Percentiles rank a stretch among this genome's conserved stretches.
Evolutionary conservation across 2,113 vertebrate genomes (phyloP).

Genomic region (Cynocephalus volans): DNA sequence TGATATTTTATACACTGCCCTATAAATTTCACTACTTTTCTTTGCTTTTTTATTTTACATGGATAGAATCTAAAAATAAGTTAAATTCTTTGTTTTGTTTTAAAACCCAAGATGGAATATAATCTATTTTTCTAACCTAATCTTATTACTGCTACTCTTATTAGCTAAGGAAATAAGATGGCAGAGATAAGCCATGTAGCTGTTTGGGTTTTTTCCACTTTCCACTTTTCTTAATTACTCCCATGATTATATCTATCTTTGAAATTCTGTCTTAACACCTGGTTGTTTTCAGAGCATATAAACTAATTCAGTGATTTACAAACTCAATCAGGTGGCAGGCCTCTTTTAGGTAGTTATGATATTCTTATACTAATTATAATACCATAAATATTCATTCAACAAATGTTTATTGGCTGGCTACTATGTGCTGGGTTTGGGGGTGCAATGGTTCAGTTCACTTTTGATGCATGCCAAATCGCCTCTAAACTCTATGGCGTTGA

Average conservation of each 20-base stretch:
- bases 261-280: conserved; percentile 61
- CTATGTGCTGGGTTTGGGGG: not conserved
- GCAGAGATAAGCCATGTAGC: not conserved
- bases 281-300: conserved; percentile 47
- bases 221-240: conserved; percentile 49
- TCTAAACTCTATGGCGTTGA: not conserved
- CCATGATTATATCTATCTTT: not conserved
- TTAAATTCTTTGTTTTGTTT: not conserved
- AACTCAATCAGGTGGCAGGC: conserved; percentile 31
- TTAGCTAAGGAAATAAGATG: not conserved
- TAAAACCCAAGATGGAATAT: not conserved
- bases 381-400: conserved; percentile 70
- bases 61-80: not conserved
- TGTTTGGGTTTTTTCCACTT: not conserved
- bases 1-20: not conserved
- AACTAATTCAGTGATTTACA: conserved; percentile 57
- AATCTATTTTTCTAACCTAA: conserved; percentile 21
- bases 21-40: conserved; percentile 22
- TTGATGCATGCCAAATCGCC: not conserved
- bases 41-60: conserved; percentile 54
- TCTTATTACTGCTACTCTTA: not conserved
- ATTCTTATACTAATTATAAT: conserved; percentile 60
- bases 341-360: conserved; percentile 49
- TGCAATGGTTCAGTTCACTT: not conserved
- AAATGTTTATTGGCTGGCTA: conserved; percentile 4